Conservation (phyloP, 2,113 vertebrate genomes). For the Trematocara variabile region DNA sequence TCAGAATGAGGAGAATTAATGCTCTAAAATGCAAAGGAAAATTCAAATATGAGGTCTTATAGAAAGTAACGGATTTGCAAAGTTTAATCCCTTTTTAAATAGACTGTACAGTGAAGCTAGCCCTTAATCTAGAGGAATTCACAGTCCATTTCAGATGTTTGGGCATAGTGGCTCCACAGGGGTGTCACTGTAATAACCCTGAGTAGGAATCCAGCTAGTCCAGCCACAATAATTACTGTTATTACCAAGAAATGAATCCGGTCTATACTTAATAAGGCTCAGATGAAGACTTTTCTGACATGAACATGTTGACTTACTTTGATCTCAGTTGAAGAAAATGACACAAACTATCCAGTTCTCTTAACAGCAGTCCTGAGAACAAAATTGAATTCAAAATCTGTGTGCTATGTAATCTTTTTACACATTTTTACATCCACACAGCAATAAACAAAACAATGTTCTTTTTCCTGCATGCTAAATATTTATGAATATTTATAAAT, state of each 20-base stretch:
- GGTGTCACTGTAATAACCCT: conserved; percentile 61
- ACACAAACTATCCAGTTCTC: conserved; percentile 8
- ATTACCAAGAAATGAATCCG: conserved; percentile 41
- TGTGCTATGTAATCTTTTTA: conserved; percentile 24
- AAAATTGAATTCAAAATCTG: conserved; percentile 24
- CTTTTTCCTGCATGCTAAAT: background rate
- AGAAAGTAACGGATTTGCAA: conserved; percentile 63
- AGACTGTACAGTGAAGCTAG: conserved; percentile 53
- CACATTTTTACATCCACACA: conserved; percentile 45
- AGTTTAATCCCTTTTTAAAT: conserved; percentile 69
- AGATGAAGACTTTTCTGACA: conserved; percentile 15
- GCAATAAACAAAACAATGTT: background rate
- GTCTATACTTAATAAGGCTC: conserved; percentile 33
- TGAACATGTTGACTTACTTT: conserved; percentile 22
- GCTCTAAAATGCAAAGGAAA: conserved; percentile 45
- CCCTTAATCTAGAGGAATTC: conserved; percentile 62
- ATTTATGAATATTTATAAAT: background rate
- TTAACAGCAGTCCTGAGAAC: background rate
- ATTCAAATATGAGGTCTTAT: conserved; percentile 58
- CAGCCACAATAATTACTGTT: conserved; percentile 23
- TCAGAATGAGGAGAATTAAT: conserved; percentile 3
- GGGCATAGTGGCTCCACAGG: conserved; percentile 53
- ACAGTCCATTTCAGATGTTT: conserved; percentile 62
- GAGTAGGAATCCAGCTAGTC: conserved; percentile 35
- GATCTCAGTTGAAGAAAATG: conserved; percentile 7